Evolutionary conservation across 2,888 invertebrate genomes (phyloP).

Genomic region (Harpalus rubripes): DNA sequence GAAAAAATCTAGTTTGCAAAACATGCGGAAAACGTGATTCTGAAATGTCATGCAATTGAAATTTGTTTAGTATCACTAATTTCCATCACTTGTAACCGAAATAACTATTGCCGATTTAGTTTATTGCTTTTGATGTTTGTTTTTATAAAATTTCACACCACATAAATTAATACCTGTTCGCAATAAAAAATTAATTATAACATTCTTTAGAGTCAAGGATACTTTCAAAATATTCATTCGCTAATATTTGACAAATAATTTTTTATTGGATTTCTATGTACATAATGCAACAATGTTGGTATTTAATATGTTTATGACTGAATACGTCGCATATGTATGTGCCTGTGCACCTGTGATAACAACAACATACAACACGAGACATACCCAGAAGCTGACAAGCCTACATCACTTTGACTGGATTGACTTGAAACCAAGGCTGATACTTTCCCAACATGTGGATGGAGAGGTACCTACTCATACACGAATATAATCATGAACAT

Average conservation of each 20-base stretch:
- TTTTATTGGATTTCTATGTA: neutral
- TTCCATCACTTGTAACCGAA: no score
- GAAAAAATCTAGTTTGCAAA: no score
- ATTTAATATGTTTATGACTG: neutral
- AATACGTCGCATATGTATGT: neutral
- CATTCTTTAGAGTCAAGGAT: neutral
- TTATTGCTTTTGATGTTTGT: no score
- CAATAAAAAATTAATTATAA: conserved; percentile 8
- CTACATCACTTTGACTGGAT: neutral
- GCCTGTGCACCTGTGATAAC: neutral
- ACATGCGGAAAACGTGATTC: no score
- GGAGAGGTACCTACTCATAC: neutral
- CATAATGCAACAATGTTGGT: neutral
- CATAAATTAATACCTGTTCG: neutral
- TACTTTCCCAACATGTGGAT: neutral
- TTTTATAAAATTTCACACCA: neutral
- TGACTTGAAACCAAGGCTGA: neutral
- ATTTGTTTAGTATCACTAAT: no score
- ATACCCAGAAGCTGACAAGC: conserved; percentile 3
- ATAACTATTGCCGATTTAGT: no score
- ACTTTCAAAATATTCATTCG: neutral
- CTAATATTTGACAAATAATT: conserved; percentile 1
- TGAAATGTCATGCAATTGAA: no score
- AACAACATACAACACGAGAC: neutral
- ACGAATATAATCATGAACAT: neutral